Base-by-base conservation (phyloP, 2,113 vertebrate genomes). In the Cottus gobio region DNA sequence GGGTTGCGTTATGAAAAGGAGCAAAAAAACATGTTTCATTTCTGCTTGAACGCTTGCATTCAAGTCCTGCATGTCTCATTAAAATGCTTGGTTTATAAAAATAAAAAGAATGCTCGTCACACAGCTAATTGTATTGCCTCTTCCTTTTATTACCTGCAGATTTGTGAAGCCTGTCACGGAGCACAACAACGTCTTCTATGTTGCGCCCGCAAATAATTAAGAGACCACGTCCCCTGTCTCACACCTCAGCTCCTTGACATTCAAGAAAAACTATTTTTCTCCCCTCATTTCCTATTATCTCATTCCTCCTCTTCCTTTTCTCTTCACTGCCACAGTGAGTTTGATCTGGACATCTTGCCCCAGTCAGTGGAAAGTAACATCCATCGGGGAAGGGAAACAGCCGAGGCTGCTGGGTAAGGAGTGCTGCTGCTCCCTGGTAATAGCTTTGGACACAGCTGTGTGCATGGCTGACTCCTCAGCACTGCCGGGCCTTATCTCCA, bases 391-490 rank as follows among this genome's bases (percentile, higher is more conserved):
- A 54, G 39, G 85, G 79, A 80, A 79, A 73, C 77, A 71, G 62
- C 61, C 63, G n/a, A 63, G 69, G 83, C 75, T 78, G 85, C 78
- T 83, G 83, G 66, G 81, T 64, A 77, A 75, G 71, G 73, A 77
- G 77, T 30, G 80, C 67, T 82, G 31, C 73, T 83, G 77, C 89
- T 89, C 60, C 60, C 62, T 77, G 82, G 87, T 91, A 93, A 93
- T 91, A 88, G 87, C 81, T 87, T 91, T 82, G 87, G 91, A 91
- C 88, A 90, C 90, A 86, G 87, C 83, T 89, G 77, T 85, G 87
- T 84, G 86, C 90, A 90, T 63, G 89, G 84, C 84, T 89, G 88
- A 87, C 87, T 90, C 87, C 83, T 79, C 85, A 52, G 79, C 88
- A 87, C 79, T 86, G 86, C 79, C 62, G 66, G 75, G 84, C 85